These are phyloP conservation scores for Margarornis squamiger DNA, from an alignment of 2,797 vertebrate genomes.

Conservation along the genomic window DNA sequence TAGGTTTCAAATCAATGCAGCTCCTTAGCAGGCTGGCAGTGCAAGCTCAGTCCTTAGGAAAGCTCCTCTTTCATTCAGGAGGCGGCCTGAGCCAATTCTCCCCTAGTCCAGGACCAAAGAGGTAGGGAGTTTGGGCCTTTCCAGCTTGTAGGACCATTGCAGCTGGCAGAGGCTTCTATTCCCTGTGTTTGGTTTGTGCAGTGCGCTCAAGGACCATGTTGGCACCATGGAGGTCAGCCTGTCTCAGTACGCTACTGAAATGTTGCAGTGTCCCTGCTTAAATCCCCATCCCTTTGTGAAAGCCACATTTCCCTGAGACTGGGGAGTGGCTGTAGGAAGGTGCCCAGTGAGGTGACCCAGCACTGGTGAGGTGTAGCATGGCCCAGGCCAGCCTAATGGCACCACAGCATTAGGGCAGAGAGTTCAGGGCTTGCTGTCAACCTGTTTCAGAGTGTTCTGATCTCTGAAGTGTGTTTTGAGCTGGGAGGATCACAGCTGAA, in stretches of 20 bases:
- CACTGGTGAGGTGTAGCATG: neutral
- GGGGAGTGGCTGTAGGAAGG: neutral
- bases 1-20: slow-evolving; percentile 11
- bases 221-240: neutral
- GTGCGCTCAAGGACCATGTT: neutral
- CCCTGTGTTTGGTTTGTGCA: neutral
- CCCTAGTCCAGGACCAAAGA: neutral
- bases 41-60: neutral
- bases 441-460: neutral
- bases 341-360: neutral
- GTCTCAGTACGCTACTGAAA: neutral
- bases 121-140: neutral
- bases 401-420: neutral
- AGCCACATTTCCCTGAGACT: neutral
- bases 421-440: neutral
- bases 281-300: neutral
- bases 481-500: neutral
- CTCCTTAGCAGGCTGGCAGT: slow-evolving; percentile 18
- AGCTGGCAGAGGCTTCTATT: neutral
- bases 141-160: neutral
- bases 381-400: neutral
- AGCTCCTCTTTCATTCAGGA: slow-evolving; percentile 7
- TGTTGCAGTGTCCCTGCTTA: neutral
- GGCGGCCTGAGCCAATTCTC: neutral
- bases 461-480: neutral